Conservation (phyloP, 2,888 invertebrate genomes). For the Thereva unica region DNA sequence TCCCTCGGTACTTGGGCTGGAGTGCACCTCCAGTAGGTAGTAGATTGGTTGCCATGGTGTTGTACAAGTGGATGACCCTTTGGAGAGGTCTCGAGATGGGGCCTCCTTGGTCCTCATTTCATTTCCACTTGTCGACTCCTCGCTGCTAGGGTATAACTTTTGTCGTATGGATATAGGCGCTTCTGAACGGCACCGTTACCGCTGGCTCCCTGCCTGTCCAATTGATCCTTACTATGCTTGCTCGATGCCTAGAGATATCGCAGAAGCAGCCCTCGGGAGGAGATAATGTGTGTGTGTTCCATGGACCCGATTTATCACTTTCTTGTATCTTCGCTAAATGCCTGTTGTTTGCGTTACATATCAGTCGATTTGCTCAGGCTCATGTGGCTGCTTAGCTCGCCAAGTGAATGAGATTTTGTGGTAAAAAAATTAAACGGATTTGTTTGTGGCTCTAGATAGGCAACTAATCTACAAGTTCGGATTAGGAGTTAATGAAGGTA, state of each 20-base stretch:
- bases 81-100: conserved; percentile 1
- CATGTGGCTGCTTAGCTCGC: conserved; percentile 9
- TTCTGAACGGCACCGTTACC: conserved; percentile 37
- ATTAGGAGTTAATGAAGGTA: conserved; percentile 1
- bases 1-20: too few relatives aligned
- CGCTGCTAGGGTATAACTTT: conserved; percentile 16
- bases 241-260: conserved; percentile 8
- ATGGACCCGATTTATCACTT: conserved; percentile 39
- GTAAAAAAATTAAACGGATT: conserved; percentile 21
- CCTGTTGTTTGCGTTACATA: conserved; percentile 42
- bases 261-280: not conserved
- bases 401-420: not conserved
- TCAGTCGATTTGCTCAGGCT: conserved; percentile 39
- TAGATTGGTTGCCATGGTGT: not conserved
- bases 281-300: conserved; percentile 34
- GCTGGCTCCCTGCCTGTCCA: conserved; percentile 33
- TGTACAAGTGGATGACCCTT: conserved; percentile 30
- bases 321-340: conserved; percentile 42
- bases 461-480: conserved; percentile 2
- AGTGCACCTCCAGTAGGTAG: too few relatives aligned
- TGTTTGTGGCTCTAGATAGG: conserved; percentile 16
- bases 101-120: conserved; percentile 13
- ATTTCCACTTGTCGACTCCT: conserved; percentile 19
- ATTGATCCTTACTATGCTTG: conserved; percentile 36
- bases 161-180: conserved; percentile 28